Percentiles rank a stretch among this genome's conserved stretches.
Conservation (phyloP, 2,113 vertebrate genomes). For the Conger conger region DNA sequence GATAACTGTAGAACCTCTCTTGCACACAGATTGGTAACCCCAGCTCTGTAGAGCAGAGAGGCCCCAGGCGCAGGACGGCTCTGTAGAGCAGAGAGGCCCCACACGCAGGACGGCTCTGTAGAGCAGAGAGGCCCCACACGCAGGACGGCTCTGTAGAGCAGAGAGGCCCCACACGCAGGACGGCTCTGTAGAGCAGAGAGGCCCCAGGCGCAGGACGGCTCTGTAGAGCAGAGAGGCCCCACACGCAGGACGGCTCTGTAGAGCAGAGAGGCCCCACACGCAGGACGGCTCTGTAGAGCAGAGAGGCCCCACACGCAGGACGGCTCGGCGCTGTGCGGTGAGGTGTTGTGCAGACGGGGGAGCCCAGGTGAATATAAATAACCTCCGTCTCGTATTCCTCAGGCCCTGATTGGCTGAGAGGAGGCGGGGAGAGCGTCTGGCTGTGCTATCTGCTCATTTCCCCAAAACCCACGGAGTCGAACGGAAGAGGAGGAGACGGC, state of each 20-base stretch:
- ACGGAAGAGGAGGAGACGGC: neutral
- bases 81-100: too few species aligned
- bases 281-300: neutral
- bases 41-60: neutral
- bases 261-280: too few species aligned
- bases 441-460: neutral
- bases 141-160: too few species aligned
- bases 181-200: too few species aligned
- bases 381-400: neutral
- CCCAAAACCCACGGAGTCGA: neutral
- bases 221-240: too few species aligned
- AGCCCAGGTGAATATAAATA: neutral
- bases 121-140: too few species aligned
- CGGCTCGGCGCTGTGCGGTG: neutral
- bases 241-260: too few species aligned
- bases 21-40: neutral
- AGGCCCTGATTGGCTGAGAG: neutral
- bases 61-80: too few species aligned
- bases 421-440: neutral
- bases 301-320: too few species aligned
- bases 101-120: too few species aligned
- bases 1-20: neutral
- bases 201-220: too few species aligned
- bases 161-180: too few species aligned
- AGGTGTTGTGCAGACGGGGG: neutral